phyloP scores from a whole-genome alignment of 2,113 vertebrate genomes.

The Petromus typicus region DNA sequence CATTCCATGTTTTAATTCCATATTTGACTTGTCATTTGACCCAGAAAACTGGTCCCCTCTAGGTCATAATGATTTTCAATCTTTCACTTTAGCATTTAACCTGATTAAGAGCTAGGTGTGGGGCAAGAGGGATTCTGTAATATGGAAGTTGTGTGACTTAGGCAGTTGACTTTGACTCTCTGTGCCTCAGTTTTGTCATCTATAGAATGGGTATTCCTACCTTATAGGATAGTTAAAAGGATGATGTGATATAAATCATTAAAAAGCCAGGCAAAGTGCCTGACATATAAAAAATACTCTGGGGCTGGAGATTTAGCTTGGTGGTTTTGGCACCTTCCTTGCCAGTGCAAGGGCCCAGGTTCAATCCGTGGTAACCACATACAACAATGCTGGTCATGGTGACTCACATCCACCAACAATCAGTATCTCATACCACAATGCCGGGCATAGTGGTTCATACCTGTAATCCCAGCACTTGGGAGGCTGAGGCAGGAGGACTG shows the following conservation, averaged over 20 bases:
- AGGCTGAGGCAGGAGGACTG: too few species aligned
- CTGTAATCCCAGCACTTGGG: too few species aligned
- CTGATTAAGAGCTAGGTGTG: rapidly evolving
- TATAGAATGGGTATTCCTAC: neutral
- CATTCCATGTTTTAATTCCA: neutral
- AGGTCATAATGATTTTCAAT: rapidly evolving
- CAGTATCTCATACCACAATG: too few species aligned
- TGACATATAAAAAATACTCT: neutral
- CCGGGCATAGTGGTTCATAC: too few species aligned
- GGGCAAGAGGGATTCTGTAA: rapidly evolving
- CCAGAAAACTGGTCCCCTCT: neutral
- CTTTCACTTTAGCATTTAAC: neutral
- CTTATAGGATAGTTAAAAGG: neutral
- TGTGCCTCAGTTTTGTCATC: neutral
- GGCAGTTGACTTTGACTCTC: neutral
- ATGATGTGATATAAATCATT: neutral
- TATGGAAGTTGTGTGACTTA: rapidly evolving
- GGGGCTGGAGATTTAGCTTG: too few species aligned
- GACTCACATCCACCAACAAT: too few species aligned
- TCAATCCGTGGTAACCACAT: too few species aligned
- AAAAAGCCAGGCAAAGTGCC: rapidly evolving
- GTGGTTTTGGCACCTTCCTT: too few species aligned
- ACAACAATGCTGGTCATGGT: too few species aligned
- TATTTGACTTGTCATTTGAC: neutral
- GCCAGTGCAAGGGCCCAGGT: too few species aligned